Evolutionary conservation across 2,888 invertebrate species (phyloP).

Genomic region (Rhorus exstirpatorius): DNA sequence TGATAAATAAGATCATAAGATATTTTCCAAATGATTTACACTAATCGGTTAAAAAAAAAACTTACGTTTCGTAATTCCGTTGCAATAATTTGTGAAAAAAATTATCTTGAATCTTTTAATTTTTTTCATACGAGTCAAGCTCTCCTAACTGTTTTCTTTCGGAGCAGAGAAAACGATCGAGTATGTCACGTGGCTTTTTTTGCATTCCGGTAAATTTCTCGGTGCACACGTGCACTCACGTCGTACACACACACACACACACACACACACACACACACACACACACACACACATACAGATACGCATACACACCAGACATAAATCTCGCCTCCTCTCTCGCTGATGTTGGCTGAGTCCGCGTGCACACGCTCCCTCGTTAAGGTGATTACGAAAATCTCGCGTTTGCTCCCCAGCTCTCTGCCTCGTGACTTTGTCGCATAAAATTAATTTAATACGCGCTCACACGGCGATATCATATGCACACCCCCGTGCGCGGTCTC

Average conservation of each 20-base stretch:
- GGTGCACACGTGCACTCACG: slow-evolving; percentile 11
- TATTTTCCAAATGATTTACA: too few relatives aligned
- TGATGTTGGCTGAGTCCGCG: slow-evolving; percentile 7
- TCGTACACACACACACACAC: background rate
- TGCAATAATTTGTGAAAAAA: too few relatives aligned
- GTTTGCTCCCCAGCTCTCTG: slow-evolving; percentile 31
- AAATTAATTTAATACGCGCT: slow-evolving; percentile 68
- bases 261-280: too few relatives aligned
- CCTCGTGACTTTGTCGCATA: slow-evolving; percentile 65
- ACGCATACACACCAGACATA: slow-evolving; percentile 13
- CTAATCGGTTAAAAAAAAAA: too few relatives aligned
- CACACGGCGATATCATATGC: slow-evolving; percentile 20
- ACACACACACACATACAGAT: background rate
- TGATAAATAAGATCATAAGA: too few relatives aligned
- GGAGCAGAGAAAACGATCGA: background rate
- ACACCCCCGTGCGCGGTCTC: slow-evolving; percentile 10
- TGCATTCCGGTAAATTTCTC: slow-evolving; percentile 9
- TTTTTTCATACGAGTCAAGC: too few relatives aligned
- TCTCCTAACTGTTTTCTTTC: background rate
- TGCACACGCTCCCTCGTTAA: slow-evolving; percentile 64
- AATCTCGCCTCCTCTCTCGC: slow-evolving; percentile 38
- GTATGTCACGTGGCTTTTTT: slow-evolving; percentile 17
- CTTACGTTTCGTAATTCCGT: too few relatives aligned
- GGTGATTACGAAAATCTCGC: slow-evolving; percentile 67
- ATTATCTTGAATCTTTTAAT: too few relatives aligned